These are phyloP conservation scores for Stichopus horrens DNA, from an alignment of 53 echinoderm and acorn worm species.

Conservation along the genomic window DNA sequence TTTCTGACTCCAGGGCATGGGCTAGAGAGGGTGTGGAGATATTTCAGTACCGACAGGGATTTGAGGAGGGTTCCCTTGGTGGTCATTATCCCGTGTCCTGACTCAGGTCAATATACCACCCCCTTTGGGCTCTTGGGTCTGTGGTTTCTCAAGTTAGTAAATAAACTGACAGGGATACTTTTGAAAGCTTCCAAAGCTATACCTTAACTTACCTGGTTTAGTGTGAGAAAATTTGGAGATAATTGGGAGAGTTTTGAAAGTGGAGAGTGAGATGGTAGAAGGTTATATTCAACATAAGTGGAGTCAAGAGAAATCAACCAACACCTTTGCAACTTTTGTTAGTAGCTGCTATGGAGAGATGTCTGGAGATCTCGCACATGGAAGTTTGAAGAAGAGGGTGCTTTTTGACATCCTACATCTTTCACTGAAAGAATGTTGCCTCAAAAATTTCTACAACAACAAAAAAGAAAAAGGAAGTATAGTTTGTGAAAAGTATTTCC, in stretches of 20 bases:
- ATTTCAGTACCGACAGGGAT: conserved; percentile 20
- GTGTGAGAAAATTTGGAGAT: neutral
- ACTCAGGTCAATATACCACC: conserved; percentile 11
- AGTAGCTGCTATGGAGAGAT: no score
- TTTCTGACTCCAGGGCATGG: neutral
- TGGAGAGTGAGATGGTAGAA: neutral
- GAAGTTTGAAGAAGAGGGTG: no score
- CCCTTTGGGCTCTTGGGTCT: conserved; percentile 4
- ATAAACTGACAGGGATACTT: neutral
- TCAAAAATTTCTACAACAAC: no score
- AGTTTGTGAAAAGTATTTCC: no score
- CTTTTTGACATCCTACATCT: no score
- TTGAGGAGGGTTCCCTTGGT: conserved; percentile 16
- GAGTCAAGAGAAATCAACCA: no score
- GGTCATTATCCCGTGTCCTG: conserved; percentile 26
- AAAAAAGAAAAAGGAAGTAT: no score
- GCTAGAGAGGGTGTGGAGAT: neutral
- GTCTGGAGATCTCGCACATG: no score
- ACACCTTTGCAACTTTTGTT: no score
- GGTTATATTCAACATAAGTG: no score
- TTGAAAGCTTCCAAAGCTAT: neutral
- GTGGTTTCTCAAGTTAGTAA: conserved; percentile 27
- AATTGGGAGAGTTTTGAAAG: neutral
- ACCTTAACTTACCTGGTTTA: neutral
- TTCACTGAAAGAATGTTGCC: no score